Evolutionary conservation across 2,113 vertebrate genomes (phyloP), one percentile per base, ranked within the genome.

Genomic region (Tachysurus fulvidraco): DNA sequence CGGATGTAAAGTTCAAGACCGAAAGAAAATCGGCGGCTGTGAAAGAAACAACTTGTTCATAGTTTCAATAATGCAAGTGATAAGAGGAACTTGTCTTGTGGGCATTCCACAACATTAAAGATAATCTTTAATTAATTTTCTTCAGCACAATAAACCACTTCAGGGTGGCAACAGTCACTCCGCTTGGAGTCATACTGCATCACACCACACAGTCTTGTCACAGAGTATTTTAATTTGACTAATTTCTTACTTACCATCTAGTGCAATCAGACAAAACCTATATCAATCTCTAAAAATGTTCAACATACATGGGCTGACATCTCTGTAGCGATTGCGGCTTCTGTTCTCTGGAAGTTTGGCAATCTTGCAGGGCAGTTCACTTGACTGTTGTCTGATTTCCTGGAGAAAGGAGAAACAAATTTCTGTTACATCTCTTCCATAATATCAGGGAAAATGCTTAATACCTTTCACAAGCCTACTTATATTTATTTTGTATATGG

Each of bases 231-330:
- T 19, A 28, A 17, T 36, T 5, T 79, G 5, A 36, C 4, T 76
- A 25, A 76, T 28, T 50, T 12, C 12, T 54, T 28, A 52, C 25
- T 8, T 54, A 30, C 14, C 8, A 30, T 55, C 9, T 80, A 60
- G 30, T 41, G 23, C 14, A 81, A 25, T 25, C 21, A 6, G 57
- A 60, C 25, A 23, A 83, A 54, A 36, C 28, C 21, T n/a, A 41
- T 1, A 60, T 60, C 19, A 41, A 78, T 30, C 5, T 73, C 1
- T 17, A 50, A 46, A 83, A 67, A n/a, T 2, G 1, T 12, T 30
- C 71, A 91, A 98, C 98, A 97, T 93, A 99, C 98, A 99, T 73
- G 98, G 98, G 90, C 97, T 99, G 92, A 99, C 98, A 90, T 99
- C 98, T 96, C 98, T 95, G 96, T 99, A 99, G 92, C 98, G 97